Evolutionary conservation across 37 sponge, comb jelly and placozoan species (phyloP).

Genomic region (Spongilla lacustris): DNA sequence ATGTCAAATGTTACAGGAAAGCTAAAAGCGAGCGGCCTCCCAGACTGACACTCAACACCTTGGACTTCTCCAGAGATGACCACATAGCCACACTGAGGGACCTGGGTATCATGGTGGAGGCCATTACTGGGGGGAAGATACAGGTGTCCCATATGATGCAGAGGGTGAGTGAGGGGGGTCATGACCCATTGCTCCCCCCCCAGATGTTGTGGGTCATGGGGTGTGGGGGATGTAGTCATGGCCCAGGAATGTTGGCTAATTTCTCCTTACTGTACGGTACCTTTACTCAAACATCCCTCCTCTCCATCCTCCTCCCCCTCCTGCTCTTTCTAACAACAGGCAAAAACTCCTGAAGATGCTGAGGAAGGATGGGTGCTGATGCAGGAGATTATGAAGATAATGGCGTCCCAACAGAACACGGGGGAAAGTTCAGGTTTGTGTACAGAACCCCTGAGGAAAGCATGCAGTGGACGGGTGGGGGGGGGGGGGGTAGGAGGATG

Average conservation of each 20-base stretch:
- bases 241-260: too few species aligned
- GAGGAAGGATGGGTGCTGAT: constrained; percentile 71
- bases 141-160: constrained; percentile 58
- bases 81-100: constrained; percentile 42
- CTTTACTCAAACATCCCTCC: too few species aligned
- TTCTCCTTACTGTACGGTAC: neutral
- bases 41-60: constrained; percentile 18
- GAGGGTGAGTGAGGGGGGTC: constrained; percentile 8
- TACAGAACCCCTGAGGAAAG: neutral
- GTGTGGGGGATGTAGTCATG: too few species aligned
- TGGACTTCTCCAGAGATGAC: constrained; percentile 59
- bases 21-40: constrained; percentile 10
- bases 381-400: constrained; percentile 66
- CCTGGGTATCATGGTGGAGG: constrained; percentile 63
- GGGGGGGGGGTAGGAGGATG: too few species aligned
- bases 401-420: constrained; percentile 15
- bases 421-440: constrained; percentile 5
- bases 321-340: constrained; percentile 13
- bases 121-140: constrained; percentile 32
- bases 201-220: too few species aligned
- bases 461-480: neutral
- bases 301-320: neutral
- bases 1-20: neutral
- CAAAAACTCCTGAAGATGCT: constrained; percentile 56
- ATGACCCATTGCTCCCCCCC: too few species aligned